Evolutionary conservation across 2,888 invertebrate species (phyloP), one percentile per base, ranked within the genome.

Genomic region (Sphinx pinastri): DNA sequence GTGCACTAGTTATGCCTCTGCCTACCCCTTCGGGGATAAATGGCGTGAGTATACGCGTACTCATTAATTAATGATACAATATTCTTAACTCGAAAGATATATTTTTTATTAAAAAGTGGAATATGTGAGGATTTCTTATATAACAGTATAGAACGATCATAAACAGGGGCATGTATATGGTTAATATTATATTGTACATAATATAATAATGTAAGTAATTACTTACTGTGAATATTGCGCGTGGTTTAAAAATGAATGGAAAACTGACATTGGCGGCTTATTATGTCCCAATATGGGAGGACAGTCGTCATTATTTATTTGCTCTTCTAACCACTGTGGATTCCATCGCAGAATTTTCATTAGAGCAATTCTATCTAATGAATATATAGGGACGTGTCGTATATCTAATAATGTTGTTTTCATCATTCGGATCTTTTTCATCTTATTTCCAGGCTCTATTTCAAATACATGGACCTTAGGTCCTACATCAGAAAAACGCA

Each of bases 321-420:
- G 95, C 76, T 95, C 95, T 71, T 94, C 86, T 3, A 97, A 81
- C 97, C 96, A 97, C 45, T 94, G 90, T 11, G 96, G 95, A 78
- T 95, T 95, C 97, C 97, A 97, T 25, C 88, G 78, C 7, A 96
- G 89, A 74, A 97, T 94, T 73, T 94, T 93, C 73, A 94, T 87
- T 45, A 96, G 84, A 13, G 95, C 94, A 59, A 94, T 87, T 73
- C 94, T 93, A 75, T 90, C 83, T 60, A 87, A 77, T 47, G 93
- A 91, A 76, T 87, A 89, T 16, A 85, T 76, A 38, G 91, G 89
- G 75, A 80, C 83, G 67, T 88, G 85, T 54, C 82, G 83, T 10
- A 79, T 74, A 73, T 91, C 88, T 10, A 89, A 74, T 55, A 88
- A 72, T 57, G 83, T 77, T 14, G 82, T 86, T 80, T 88, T 92